Conservation (phyloP, 2,888 invertebrate genomes). For the Pocota personata region DNA sequence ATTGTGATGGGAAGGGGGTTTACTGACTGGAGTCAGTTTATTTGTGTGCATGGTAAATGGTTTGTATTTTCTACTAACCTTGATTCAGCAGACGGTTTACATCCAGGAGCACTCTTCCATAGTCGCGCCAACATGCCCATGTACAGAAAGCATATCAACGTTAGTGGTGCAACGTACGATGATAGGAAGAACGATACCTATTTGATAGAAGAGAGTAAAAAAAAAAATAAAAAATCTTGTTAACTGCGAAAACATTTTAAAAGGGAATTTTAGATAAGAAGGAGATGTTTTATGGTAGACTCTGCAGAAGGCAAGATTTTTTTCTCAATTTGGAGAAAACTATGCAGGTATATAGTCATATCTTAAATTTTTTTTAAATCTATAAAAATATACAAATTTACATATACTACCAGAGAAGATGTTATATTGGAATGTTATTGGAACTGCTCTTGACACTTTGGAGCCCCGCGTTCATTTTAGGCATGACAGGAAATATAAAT, state of each 20-base stretch:
- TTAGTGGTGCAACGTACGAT: conserved; percentile 94
- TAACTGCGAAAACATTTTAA: not conserved
- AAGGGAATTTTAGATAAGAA: not conserved
- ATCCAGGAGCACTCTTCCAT: conserved; percentile 92
- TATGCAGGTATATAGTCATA: too few species aligned
- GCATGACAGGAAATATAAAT: too few species aligned
- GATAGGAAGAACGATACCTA: conserved; percentile 94
- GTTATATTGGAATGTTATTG: too few species aligned
- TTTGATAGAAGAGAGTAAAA: conserved; percentile 66
- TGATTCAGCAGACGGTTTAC: conserved; percentile 90
- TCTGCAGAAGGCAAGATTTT: too few species aligned
- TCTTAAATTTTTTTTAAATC: too few species aligned
- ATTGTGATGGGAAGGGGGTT: not conserved
- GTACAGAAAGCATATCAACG: conserved; percentile 93
- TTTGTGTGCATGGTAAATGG: conserved; percentile 9
- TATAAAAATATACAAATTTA: too few species aligned
- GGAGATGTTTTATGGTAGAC: not conserved
- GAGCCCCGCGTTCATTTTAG: too few species aligned
- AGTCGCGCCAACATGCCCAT: conserved; percentile 94
- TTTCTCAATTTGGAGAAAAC: too few species aligned
- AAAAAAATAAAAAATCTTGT: not conserved
- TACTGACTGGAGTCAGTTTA: not conserved
- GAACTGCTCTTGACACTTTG: too few species aligned
- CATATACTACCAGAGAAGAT: too few species aligned
- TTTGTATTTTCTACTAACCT: conserved; percentile 78